phyloP scores from a whole-genome alignment of 2,797 vertebrate species.

The Simalia tracyae region DNA sequence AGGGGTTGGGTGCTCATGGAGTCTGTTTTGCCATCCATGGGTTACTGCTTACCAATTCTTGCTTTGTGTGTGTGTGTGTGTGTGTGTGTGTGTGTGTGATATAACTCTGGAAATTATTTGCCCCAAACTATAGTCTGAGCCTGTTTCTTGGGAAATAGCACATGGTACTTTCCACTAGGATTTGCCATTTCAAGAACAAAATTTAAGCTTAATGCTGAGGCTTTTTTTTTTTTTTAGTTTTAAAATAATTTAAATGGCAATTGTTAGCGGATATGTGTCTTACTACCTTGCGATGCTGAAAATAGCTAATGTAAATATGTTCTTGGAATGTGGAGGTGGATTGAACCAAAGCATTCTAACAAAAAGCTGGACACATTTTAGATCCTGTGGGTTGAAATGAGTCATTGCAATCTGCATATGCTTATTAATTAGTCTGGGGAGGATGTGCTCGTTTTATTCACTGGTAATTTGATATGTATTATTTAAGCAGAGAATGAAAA shows the following conservation, averaged over 20 bases:
- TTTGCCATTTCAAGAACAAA: not conserved
- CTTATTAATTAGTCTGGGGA: constrained; percentile 51
- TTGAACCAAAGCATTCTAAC: constrained; percentile 49
- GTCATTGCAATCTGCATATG: constrained; percentile 51
- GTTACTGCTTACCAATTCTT: not conserved
- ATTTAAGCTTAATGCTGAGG: not conserved
- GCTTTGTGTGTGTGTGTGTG: not conserved
- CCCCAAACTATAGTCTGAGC: not conserved
- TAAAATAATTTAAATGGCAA: constrained; percentile 47
- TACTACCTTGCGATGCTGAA: constrained; percentile 58
- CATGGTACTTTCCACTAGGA: not conserved
- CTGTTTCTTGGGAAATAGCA: not conserved
- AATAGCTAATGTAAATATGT: constrained; percentile 64
- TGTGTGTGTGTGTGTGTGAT: not conserved
- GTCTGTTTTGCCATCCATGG: not conserved
- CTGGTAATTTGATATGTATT: not conserved
- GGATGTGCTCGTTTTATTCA: constrained; percentile 38
- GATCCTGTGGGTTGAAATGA: constrained; percentile 40
- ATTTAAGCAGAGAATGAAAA: not conserved
- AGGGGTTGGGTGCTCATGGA: not conserved
- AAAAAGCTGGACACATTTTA: constrained; percentile 52
- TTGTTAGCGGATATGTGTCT: constrained; percentile 43
- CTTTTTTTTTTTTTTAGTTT: not conserved
- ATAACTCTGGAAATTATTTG: not conserved
- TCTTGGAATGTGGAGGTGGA: constrained; percentile 62